Evolutionary conservation across 2,797 vertebrate genomes (phyloP).

Genomic region (Gallirallus australis): DNA sequence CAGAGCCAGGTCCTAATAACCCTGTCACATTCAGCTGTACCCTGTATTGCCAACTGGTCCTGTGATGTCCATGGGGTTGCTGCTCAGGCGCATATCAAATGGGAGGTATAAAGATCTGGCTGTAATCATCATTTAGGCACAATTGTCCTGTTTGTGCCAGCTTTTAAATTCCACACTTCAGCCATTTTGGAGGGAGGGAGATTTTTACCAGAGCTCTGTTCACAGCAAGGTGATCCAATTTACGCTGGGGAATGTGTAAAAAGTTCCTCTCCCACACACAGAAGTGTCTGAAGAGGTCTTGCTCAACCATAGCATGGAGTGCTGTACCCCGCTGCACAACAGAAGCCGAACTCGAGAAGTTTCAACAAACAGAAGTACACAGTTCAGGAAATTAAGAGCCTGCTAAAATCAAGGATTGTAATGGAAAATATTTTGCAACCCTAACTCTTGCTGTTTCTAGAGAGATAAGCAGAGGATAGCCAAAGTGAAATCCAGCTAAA

Average conservation of each 20-base stretch:
- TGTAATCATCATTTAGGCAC: background rate
- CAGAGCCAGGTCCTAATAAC: background rate
- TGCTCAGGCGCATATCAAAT: background rate
- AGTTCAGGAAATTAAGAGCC: slow-evolving; percentile 14
- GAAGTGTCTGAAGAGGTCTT: slow-evolving; percentile 14
- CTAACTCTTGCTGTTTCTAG: slow-evolving; percentile 48
- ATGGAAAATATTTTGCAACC: slow-evolving; percentile 64
- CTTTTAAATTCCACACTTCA: background rate
- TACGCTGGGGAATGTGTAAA: background rate
- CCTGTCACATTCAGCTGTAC: background rate
- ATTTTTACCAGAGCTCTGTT: background rate
- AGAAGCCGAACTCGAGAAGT: background rate
- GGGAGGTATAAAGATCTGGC: background rate
- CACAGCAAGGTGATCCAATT: background rate
- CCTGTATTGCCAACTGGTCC: background rate
- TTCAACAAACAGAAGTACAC: background rate
- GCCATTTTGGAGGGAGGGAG: background rate
- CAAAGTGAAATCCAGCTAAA: slow-evolving; percentile 21
- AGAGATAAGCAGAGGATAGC: slow-evolving; percentile 53
- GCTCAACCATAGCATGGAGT: background rate
- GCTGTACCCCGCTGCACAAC: background rate
- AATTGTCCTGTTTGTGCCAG: background rate
- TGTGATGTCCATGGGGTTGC: background rate
- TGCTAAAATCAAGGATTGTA: slow-evolving; percentile 19
- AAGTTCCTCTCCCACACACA: background rate